phyloP scores from a whole-genome alignment of 2,113 vertebrate species.

The Ariopsis seemanni region DNA sequence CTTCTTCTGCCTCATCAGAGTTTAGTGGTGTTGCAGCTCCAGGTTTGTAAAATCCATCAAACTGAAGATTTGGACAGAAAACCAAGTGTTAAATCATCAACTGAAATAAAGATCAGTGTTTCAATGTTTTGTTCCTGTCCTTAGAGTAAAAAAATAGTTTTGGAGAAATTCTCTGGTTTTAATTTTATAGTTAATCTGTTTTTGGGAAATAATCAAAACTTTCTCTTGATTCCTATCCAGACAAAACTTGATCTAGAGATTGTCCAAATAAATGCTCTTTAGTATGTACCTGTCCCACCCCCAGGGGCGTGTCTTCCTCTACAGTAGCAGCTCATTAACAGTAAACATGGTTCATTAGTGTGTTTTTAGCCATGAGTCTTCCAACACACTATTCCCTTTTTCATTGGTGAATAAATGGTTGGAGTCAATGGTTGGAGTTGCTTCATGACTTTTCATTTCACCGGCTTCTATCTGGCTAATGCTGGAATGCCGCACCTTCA shows the following conservation, averaged over 20 bases:
- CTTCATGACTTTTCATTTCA: neutral
- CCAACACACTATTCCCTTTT: too few relatives aligned
- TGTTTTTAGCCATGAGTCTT: neutral
- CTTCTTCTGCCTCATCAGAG: constrained; percentile 68
- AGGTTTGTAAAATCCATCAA: constrained; percentile 36
- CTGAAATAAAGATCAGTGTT: neutral
- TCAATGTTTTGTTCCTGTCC: neutral
- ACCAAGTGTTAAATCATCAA: neutral
- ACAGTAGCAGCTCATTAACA: neutral
- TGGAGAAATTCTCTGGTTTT: neutral
- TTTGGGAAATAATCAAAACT: neutral
- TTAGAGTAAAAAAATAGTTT: neutral
- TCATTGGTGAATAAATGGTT: neutral
- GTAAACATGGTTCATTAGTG: neutral
- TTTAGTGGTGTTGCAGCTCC: constrained; percentile 58
- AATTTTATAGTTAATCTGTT: neutral
- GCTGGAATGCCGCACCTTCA: neutral
- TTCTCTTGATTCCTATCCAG: too few relatives aligned
- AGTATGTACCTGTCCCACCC: neutral
- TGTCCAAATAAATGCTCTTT: neutral
- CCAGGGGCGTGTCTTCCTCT: neutral
- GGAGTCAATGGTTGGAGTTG: neutral
- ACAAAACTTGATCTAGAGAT: neutral
- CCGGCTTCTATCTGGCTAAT: too few relatives aligned
- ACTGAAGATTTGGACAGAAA: constrained; percentile 1